Percentiles rank a stretch among this genome's conserved stretches.
Conservation (phyloP, 2,888 invertebrate genomes). For the Dolomedes plantarius region DNA sequence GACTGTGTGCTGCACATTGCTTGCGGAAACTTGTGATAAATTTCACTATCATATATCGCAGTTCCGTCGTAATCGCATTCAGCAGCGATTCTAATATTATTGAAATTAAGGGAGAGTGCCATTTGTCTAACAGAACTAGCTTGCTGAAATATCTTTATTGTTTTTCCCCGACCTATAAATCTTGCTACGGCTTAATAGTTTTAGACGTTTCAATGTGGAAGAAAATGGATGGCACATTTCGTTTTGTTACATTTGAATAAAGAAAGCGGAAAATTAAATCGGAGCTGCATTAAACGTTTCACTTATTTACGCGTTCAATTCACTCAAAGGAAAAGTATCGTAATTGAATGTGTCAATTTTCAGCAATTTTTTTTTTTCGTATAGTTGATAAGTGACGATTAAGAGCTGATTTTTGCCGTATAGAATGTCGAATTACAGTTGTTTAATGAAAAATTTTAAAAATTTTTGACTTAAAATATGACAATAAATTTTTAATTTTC, state of each 20-base stretch:
- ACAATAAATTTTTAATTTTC: no score
- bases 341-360: no score
- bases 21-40: conserved; percentile 47
- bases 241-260: not conserved
- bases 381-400: no score
- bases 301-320: no score
- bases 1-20: conserved; percentile 13
- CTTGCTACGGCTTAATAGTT: not conserved
- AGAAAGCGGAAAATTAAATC: no score
- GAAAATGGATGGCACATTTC: not conserved
- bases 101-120: conserved; percentile 39
- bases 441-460: no score
- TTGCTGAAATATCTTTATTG: conserved; percentile 22
- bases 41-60: conserved; percentile 43
- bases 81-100: conserved; percentile 47
- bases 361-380: no score
- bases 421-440: no score
- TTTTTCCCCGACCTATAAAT: not conserved
- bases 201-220: not conserved
- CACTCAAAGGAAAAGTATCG: no score
- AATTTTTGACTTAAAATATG: no score
- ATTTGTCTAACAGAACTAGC: conserved; percentile 22
- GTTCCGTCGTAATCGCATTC: conserved; percentile 33
- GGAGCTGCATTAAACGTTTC: no score
- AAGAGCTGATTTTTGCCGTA: no score